These are phyloP conservation scores for Lycopodina hypogea DNA, from an alignment of 37 sponge, comb jelly and placozoan genomes.

Conservation along the genomic window DNA sequence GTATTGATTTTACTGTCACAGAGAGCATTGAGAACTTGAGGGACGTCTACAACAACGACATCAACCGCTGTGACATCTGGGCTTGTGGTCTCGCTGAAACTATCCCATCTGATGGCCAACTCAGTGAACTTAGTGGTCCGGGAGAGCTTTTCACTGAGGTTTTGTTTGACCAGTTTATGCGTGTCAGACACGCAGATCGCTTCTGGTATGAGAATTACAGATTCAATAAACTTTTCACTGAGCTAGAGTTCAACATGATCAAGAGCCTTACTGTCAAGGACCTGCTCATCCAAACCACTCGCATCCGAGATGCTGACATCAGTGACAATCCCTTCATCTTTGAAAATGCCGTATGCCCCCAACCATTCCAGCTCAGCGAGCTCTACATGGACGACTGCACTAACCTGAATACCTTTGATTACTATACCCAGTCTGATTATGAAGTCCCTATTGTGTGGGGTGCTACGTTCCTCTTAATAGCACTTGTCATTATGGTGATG, in stretches of 20 bases:
- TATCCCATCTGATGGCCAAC: conserved; percentile 21
- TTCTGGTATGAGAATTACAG: conserved; percentile 93
- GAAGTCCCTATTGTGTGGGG: conserved; percentile 73
- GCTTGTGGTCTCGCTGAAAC: conserved; percentile 89
- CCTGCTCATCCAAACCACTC: conserved; percentile 51
- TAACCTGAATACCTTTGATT: conserved; percentile 64
- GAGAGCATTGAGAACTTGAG: conserved; percentile 67
- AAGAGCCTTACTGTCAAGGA: conserved; percentile 49
- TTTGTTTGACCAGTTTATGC: conserved; percentile 89
- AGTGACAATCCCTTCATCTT: conserved; percentile 66
- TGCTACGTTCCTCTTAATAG: conserved; percentile 62
- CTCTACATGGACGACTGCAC: conserved; percentile 86
- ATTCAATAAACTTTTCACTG: conserved; percentile 45
- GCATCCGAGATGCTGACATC: conserved; percentile 48
- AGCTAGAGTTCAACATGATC: conserved; percentile 69
- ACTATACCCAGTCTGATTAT: conserved; percentile 56
- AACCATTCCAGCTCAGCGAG: conserved; percentile 84
- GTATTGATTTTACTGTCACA: conserved; percentile 40
- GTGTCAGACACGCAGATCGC: conserved; percentile 86
- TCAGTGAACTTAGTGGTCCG: conserved; percentile 45
- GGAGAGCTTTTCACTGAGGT: conserved; percentile 86
- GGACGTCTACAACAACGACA: conserved; percentile 81
- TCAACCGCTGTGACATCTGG: conserved; percentile 86
- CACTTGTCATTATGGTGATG: conserved; percentile 52
- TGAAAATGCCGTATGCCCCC: conserved; percentile 57